These are phyloP conservation scores for Cerastis rubricosa DNA, from an alignment of 2,888 invertebrate species.

Conservation along the genomic window DNA sequence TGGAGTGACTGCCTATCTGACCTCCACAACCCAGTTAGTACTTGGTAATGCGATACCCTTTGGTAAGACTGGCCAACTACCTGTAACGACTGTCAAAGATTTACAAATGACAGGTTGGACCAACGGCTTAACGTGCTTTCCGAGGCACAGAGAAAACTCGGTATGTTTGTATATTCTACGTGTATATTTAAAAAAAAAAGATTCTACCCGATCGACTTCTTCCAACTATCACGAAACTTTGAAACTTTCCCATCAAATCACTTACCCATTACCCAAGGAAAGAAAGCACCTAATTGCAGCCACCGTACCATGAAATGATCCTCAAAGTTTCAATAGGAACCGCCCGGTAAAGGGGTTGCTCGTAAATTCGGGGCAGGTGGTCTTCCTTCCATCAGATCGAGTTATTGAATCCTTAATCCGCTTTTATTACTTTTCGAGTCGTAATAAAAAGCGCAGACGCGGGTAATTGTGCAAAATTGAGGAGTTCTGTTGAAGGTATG, in stretches of 20 bases:
- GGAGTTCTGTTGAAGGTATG: conserved; percentile 43
- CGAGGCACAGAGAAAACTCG: too few species aligned
- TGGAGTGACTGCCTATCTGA: too few species aligned
- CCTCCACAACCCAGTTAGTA: too few species aligned
- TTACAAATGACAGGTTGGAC: too few species aligned
- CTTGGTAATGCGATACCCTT: too few species aligned
- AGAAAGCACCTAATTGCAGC: conserved; percentile 52
- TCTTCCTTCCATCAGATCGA: conserved; percentile 79
- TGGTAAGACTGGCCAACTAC: too few species aligned
- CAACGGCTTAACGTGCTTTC: too few species aligned
- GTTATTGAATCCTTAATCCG: conserved; percentile 85
- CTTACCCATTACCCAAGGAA: conserved; percentile 16
- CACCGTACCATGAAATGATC: conserved; percentile 68
- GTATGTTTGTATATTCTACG: background rate
- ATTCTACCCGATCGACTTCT: too few species aligned
- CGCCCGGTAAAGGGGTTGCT: conserved; percentile 74
- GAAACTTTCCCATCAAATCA: background rate
- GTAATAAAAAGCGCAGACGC: conserved; percentile 70
- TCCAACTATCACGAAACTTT: background rate
- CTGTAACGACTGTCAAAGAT: too few species aligned
- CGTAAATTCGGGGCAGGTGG: conserved; percentile 78
- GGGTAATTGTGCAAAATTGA: conserved; percentile 75
- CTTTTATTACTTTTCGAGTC: conserved; percentile 81
- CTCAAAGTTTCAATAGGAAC: conserved; percentile 61
- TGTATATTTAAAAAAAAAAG: too few species aligned